Conservation (phyloP, 2,888 invertebrate species). For the Troides helena region DNA sequence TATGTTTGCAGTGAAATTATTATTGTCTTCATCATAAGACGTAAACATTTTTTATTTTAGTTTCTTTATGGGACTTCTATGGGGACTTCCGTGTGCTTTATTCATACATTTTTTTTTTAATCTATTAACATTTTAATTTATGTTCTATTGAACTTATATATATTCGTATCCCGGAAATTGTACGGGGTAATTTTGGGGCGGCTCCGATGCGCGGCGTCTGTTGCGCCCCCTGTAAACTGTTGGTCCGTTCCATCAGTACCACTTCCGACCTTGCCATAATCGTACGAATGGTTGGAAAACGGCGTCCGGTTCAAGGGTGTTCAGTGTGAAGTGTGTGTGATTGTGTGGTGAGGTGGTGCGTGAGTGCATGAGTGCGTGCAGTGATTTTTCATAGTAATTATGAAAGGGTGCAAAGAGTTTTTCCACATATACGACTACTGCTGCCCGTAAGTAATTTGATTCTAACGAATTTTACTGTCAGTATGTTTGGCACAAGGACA, state of each 20-base stretch:
- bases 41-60: no score
- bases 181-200: slow-evolving; percentile 7
- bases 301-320: slow-evolving; percentile 4
- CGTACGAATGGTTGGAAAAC: slow-evolving; percentile 10
- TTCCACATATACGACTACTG: slow-evolving; percentile 50
- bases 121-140: neutral
- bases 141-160: neutral
- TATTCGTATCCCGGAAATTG: neutral
- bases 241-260: slow-evolving; percentile 12
- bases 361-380: neutral
- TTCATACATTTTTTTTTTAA: neutral
- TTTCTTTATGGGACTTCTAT: no score
- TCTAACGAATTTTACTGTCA: neutral
- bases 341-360: neutral
- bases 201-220: slow-evolving; percentile 5
- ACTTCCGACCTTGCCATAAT: slow-evolving; percentile 17
- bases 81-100: no score
- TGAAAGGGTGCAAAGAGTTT: slow-evolving; percentile 44
- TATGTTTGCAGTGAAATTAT: neutral
- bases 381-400: slow-evolving; percentile 22
- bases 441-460: slow-evolving; percentile 51
- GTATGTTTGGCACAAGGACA: neutral
- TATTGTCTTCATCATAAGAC: no score
- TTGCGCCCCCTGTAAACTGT: slow-evolving; percentile 12
- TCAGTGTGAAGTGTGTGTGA: neutral